Conservation (phyloP, 2,113 vertebrate genomes). For the Rhodinocichla rosea region DNA sequence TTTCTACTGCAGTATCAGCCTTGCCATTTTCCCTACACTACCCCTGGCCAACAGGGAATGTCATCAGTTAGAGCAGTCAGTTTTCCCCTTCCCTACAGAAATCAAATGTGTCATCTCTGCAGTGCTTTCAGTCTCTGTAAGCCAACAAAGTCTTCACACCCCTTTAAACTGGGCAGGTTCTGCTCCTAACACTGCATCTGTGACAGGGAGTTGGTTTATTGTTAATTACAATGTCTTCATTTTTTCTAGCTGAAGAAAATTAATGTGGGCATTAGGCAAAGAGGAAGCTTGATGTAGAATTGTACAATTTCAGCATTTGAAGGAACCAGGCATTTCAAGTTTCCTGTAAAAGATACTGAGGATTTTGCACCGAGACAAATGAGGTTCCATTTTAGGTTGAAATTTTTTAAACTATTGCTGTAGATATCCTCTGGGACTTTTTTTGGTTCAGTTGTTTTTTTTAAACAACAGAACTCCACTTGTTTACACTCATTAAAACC, state of each 20-base stretch:
- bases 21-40: background rate
- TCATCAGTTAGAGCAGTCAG: conserved; percentile 33
- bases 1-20: background rate
- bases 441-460: background rate
- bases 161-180: background rate
- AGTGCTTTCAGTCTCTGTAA: background rate
- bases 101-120: conserved; percentile 49
- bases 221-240: background rate
- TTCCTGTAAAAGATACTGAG: background rate
- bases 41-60: background rate
- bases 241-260: background rate
- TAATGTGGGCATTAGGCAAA: background rate
- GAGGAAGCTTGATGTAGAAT: background rate
- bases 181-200: background rate
- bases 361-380: background rate
- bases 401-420: background rate
- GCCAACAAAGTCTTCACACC: background rate
- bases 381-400: background rate
- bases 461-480: background rate
- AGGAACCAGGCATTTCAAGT: background rate
- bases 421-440: background rate
- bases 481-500: background rate
- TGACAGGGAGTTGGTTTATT: background rate
- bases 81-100: conserved; percentile 45
- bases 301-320: background rate